Evolutionary conservation across 2,888 invertebrate species (phyloP), one percentile per base, ranked within the genome.

Genomic region (Rhamnusium bicolor): DNA sequence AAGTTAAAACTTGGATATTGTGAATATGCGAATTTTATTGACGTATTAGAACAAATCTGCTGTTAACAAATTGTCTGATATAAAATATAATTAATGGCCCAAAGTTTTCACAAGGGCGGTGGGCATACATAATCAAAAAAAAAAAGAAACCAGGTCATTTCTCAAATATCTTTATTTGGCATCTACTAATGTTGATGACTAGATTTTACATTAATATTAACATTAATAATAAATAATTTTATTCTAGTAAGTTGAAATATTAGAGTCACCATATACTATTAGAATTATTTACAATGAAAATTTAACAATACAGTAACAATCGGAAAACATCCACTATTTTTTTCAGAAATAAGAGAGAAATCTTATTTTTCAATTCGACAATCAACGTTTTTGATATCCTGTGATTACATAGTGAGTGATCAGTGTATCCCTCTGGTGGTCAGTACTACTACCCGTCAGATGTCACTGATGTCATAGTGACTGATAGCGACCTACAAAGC

Each of bases 181-280:
- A 49, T 63, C 32, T 40, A n/a, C 46, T 46, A 4, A 14, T 21
- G n/a, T 10, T 65, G 47, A 16, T 65, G 65, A 65, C 65, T 65
- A 65, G 65, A 53, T 32, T 16, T 40, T 29, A 65, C 65, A 53
- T 63, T 49, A 63, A 63, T 6, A 24, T 24, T 24, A 24, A 24
- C 63, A 63, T 49, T 63, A 63, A 27, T 40, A 61, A 46, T 47
- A 47, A 47, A 19, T 47, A 46, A 16, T 27, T 63, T 29, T 27
- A 63, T 16, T 63, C 21, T 51, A 16, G 24, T n/a, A 53, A 27
- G 21, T 65, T 18, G 46, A 8, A 21, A 61, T 60, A 27, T 60
- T 60, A 40, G 18, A 32, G 18, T 19, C 32, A 32, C 27, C 47
- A 18, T 0, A n/a, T 56, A 18, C 4, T 60, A 3, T 18, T 10